Evolutionary conservation across 2,888 invertebrate species (phyloP), one percentile per base, ranked within the genome.

Genomic region (Gastracanthus pulcherrimus): DNA sequence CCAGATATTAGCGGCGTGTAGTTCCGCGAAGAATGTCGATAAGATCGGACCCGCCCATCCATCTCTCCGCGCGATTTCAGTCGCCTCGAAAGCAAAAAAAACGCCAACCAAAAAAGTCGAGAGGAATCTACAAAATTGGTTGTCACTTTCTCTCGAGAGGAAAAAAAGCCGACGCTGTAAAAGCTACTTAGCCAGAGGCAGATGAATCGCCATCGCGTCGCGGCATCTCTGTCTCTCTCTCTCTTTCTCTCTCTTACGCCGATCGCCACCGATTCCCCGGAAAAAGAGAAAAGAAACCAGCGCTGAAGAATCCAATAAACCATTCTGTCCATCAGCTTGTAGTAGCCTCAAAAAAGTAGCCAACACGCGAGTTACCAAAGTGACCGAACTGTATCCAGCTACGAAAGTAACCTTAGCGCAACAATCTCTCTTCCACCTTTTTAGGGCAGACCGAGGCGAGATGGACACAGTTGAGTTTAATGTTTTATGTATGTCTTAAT

Each of bases 81-180:
- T n/a, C n/a, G n/a, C 45, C 45, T 45, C 11, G 58, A 3, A 23
- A 23, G 7, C 29, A 0, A 1, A 29, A 58, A 51, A 23, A 51
- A 58, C 19, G 13, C 0, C 2, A 26, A n/a, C n/a, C 2, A 48
- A 38, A 66, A 51, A 51, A 45, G 45, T 48, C 36, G 11, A 48
- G 7, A 55, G 62, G 75, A 36, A 66, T 36, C 51, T 26, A 75
- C 64, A 38, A 75, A 75, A 75, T 75, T 31, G 48, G 6, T 48
- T 55, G 66, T 75, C 75, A 75, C 75, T 75, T 75, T 75, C 75
- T 66, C 66, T 9, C 51, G 6, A n/a, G 1, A n/a, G 7, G 13
- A 31, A 58, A 4, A 72, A 64, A 75, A 75, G 55, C 36, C 34
- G 51, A 34, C 36, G 31, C 23, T 11, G n/a, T 7, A 31, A 16